These are phyloP conservation scores for Rhagonycha lutea DNA, from an alignment of 2,888 invertebrate genomes.

Conservation along the genomic window DNA sequence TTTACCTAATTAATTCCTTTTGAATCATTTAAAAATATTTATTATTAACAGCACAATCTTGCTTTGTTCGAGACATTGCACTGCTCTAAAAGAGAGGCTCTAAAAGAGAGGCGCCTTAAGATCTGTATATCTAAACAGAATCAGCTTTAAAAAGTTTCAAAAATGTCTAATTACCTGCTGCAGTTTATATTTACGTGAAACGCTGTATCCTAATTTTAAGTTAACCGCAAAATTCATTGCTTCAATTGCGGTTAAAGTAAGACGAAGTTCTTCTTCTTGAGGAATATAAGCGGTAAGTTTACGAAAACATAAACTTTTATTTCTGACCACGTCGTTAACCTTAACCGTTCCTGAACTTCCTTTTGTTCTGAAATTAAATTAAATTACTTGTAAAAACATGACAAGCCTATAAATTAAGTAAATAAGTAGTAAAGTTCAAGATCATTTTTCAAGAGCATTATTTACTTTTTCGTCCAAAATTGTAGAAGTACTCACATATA, in stretches of 20 bases:
- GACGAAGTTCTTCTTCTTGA: conserved; percentile 76
- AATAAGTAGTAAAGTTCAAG: conserved; percentile 1
- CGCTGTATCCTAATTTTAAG: conserved; percentile 74
- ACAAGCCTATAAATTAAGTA: neutral
- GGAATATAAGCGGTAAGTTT: conserved; percentile 82
- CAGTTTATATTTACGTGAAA: conserved; percentile 69
- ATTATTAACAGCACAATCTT: too few species aligned
- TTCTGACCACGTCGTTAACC: conserved; percentile 62
- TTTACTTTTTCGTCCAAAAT: neutral
- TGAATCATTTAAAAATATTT: too few species aligned
- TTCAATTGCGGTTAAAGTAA: conserved; percentile 74
- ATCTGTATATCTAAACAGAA: too few species aligned
- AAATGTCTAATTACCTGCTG: conserved; percentile 62
- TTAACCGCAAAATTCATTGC: conserved; percentile 78
- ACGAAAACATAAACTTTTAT: conserved; percentile 77
- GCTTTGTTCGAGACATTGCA: too few species aligned
- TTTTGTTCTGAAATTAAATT: conserved; percentile 43
- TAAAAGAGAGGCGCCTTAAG: too few species aligned
- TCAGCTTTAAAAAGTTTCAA: too few species aligned
- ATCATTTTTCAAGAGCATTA: neutral
- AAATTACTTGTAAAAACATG: neutral
- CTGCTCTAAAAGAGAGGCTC: too few species aligned
- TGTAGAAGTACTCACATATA: conserved; percentile 63
- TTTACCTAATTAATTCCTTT: too few species aligned
- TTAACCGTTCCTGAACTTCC: conserved; percentile 49